Evolutionary conservation across 2,888 invertebrate genomes (phyloP), one percentile per base, ranked within the genome.

Genomic region (Mythimna albipuncta): DNA sequence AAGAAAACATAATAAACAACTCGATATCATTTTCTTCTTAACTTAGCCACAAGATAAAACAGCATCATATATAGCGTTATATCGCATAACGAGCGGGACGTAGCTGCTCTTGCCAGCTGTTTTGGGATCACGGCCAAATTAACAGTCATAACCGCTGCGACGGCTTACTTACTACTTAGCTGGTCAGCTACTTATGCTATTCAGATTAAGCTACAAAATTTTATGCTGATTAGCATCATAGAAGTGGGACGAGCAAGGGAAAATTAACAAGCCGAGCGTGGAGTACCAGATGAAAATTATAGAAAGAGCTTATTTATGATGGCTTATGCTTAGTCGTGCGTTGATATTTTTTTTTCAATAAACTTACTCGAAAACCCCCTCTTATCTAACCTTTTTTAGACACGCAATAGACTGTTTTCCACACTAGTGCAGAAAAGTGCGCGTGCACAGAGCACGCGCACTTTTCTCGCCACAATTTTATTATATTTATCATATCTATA

Each of bases 111-210:
- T 77, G 85, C 85, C 80, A 84, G 73, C 71, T 54, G 41, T 70
- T 69, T 73, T 80, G 85, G 85, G 85, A 85, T 62, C 64, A 38
- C 57, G 13, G 75, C 85, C 82, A 85, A 85, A 84, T 82, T 71
- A 80, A 72, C 61, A 26, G 64, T 55, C 64, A 77, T 79, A 76
- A 77, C 70, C 58, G 65, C 55, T 58, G 21, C 38, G 64, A 75
- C n/a, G 26, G 47, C 62, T 83, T 70, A 68, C 67, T 82, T 66
- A 81, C 62, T 68, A 50, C 72, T 74, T 69, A 75, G 57, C 38
- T 58, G 72, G 64, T 69, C 66, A 81, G 66, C 63, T 71, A 52
- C 26, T 79, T 64, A 55, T 50, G 35, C 52, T 44, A 11, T n/a
- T n/a, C 44, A 21, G 64, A 19, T 32, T 63, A 26, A 63, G 16